A percentile compares a stretch with the other conserved stretches of the same genome.
phyloP scores from a whole-genome alignment of 2,797 vertebrate genomes.

The Chelon auratus region DNA sequence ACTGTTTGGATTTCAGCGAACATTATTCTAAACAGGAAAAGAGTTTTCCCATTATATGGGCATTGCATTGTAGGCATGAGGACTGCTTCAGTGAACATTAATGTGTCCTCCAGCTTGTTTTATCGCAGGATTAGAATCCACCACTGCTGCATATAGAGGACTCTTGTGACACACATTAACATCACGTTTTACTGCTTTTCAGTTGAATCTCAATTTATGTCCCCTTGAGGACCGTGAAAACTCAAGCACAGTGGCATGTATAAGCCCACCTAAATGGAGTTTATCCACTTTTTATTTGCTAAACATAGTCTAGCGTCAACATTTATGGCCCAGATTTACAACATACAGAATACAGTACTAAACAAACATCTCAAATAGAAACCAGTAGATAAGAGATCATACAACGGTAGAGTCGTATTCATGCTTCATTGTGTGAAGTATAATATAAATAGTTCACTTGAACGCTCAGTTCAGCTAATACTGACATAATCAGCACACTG shows the following conservation, averaged over 20 bases:
- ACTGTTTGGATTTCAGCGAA: constrained; percentile 39
- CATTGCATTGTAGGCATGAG: background rate
- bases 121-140: constrained; percentile 19
- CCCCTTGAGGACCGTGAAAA: constrained; percentile 5
- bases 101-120: constrained; percentile 2
- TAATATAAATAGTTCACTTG: background rate
- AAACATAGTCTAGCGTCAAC: background rate
- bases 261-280: constrained; percentile 21
- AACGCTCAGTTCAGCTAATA: background rate
- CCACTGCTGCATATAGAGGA: constrained; percentile 1
- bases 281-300: constrained; percentile 29
- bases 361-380: background rate
- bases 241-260: constrained; percentile 4
- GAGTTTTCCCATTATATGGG: constrained; percentile 18
- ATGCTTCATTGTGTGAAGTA: too few relatives aligned
- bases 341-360: background rate
- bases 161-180: constrained; percentile 33
- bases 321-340: constrained; percentile 19
- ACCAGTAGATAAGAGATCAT: background rate
- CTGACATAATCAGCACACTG: background rate
- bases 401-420: background rate
- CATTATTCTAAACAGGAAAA: constrained; percentile 40
- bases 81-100: constrained; percentile 1
- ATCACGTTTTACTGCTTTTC: constrained; percentile 33
- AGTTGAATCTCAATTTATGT: background rate